These are phyloP conservation scores for Enteromius thamalakanensis DNA, from an alignment of 2,797 vertebrate genomes.

Conservation along the genomic window DNA sequence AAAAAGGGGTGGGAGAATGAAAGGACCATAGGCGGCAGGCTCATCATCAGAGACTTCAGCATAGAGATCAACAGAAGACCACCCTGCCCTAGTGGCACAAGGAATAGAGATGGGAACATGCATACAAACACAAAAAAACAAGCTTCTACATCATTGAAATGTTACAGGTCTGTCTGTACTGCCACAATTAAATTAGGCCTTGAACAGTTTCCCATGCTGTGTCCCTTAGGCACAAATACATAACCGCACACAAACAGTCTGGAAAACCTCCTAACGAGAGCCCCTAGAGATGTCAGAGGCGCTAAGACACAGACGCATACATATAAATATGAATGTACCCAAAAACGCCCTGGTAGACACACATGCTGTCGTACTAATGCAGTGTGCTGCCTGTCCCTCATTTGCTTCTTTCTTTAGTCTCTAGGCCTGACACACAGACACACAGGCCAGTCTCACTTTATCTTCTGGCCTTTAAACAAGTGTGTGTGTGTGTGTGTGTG, in stretches of 20 bases:
- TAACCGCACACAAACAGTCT: slow-evolving; percentile 48
- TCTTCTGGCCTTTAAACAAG: slow-evolving; percentile 31
- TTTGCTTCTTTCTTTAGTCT: slow-evolving; percentile 35
- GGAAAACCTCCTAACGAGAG: slow-evolving; percentile 61
- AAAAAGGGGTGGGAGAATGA: background rate
- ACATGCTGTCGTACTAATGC: slow-evolving; percentile 46
- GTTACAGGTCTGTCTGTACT: slow-evolving; percentile 58
- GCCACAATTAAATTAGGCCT: slow-evolving; percentile 58
- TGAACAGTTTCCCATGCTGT: slow-evolving; percentile 53
- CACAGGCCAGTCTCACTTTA: slow-evolving; percentile 23
- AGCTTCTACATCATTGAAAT: slow-evolving; percentile 35
- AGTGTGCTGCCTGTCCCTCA: slow-evolving; percentile 20
- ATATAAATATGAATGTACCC: slow-evolving; percentile 56
- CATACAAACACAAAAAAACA: slow-evolving; percentile 17
- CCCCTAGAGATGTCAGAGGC: slow-evolving; percentile 60
- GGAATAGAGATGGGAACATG: slow-evolving; percentile 16
- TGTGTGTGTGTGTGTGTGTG: slow-evolving; percentile 44
- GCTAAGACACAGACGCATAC: slow-evolving; percentile 59
- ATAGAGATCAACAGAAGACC: slow-evolving; percentile 4
- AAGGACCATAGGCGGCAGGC: slow-evolving; percentile 14
- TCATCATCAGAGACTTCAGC: slow-evolving; percentile 28
- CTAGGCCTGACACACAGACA: slow-evolving; percentile 47
- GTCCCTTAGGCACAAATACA: slow-evolving; percentile 52
- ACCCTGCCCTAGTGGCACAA: slow-evolving; percentile 18
- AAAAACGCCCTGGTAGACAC: slow-evolving; percentile 43